These are phyloP conservation scores for Crotalus horridus DNA, from an alignment of 2,113 vertebrate species.

Conservation along the genomic window DNA sequence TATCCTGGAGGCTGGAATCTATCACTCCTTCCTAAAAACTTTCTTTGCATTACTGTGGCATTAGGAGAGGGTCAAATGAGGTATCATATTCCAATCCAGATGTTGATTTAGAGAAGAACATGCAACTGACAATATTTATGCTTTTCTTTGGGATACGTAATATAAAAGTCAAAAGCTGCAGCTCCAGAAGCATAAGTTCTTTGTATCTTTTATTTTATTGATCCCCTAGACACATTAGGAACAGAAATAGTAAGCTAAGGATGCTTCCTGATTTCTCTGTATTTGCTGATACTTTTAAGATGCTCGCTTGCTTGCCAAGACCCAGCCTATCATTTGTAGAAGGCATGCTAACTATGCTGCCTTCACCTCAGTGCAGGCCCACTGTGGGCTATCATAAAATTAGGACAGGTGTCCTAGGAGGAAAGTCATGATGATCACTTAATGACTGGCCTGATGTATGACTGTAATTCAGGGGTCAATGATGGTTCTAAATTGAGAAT, in stretches of 20 bases:
- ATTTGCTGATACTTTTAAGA: not conserved
- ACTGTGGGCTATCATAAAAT: not conserved
- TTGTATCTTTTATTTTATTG: not conserved
- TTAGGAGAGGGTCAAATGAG: not conserved
- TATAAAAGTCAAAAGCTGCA: not conserved
- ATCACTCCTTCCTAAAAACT: not conserved
- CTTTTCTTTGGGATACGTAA: not conserved
- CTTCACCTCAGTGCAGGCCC: not conserved
- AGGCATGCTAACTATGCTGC: not conserved
- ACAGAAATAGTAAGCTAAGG: not conserved
- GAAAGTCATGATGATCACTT: not conserved
- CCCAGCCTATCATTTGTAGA: not conserved
- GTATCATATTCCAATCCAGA: not conserved
- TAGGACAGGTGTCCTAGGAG: not conserved
- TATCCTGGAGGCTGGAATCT: not conserved
- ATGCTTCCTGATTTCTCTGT: not conserved
- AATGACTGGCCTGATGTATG: not conserved
- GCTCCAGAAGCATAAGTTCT: not conserved
- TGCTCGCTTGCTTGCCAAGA: not conserved
- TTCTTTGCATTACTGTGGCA: not conserved
- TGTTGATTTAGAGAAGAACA: not conserved
- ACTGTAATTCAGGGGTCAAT: not conserved
- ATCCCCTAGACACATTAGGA: not conserved
- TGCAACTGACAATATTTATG: not conserved
- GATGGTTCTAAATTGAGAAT: not conserved